Conservation (phyloP, 1,140 invertebrate species). For the Caenorhabditis tropicalis region DNA sequence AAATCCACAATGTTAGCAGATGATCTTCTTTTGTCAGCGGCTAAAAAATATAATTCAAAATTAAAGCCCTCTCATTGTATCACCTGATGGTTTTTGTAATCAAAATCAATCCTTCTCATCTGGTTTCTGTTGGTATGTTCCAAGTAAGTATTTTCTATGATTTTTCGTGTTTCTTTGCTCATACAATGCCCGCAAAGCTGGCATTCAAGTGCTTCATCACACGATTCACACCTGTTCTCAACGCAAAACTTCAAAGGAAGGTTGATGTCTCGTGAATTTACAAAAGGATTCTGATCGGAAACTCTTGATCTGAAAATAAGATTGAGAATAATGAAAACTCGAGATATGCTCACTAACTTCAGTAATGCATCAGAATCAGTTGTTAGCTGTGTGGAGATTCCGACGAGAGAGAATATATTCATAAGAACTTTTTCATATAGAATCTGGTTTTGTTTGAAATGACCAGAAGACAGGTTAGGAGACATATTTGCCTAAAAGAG, state of each 20-base stretch:
- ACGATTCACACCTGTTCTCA: slow-evolving; percentile 53
- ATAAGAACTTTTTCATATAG: slow-evolving; percentile 90
- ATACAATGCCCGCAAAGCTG: slow-evolving; percentile 82
- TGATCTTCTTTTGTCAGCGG: slow-evolving; percentile 60
- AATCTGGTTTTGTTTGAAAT: slow-evolving; percentile 85
- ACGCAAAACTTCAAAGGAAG: slow-evolving; percentile 61
- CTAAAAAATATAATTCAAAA: background rate
- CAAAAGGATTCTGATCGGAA: slow-evolving; percentile 75
- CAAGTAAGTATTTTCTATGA: slow-evolving; percentile 79
- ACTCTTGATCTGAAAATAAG: slow-evolving; percentile 45
- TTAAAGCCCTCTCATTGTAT: background rate
- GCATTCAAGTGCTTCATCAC: slow-evolving; percentile 75
- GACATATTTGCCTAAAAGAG: slow-evolving; percentile 87
- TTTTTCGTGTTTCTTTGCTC: slow-evolving; percentile 75
- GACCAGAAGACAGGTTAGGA: slow-evolving; percentile 90
- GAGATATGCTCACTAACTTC: slow-evolving; percentile 28
- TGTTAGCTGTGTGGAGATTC: slow-evolving; percentile 76
- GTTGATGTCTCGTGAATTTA: slow-evolving; percentile 65
- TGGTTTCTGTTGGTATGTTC: slow-evolving; percentile 83
- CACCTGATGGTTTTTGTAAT: slow-evolving; percentile 80
- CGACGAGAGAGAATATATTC: slow-evolving; percentile 84
- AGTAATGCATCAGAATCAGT: slow-evolving; percentile 43
- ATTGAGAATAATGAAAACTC: slow-evolving; percentile 25
- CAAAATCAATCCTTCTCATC: slow-evolving; percentile 80
- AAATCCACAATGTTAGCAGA: slow-evolving; percentile 55